These are phyloP conservation scores for Trematomus bernacchii DNA, from an alignment of 2,797 vertebrate species.

Conservation along the genomic window DNA sequence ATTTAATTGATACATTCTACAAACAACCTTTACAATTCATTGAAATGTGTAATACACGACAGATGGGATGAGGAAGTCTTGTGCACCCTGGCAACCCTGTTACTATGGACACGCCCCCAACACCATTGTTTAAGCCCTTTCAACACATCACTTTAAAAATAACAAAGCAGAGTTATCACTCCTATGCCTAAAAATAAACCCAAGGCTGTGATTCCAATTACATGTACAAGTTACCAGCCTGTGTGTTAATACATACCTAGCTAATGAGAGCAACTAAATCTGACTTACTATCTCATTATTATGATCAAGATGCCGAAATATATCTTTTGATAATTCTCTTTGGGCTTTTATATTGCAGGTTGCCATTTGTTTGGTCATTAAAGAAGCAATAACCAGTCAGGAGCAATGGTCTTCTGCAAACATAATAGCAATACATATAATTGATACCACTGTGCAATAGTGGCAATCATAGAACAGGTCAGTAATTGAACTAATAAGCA, in stretches of 20 bases:
- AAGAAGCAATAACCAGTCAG: not conserved
- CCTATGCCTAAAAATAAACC: not conserved
- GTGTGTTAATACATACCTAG: not conserved
- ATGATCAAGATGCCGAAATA: slow-evolving; percentile 5
- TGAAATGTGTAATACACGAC: no score
- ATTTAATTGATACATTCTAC: not conserved
- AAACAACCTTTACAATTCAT: not conserved
- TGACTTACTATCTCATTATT: no score
- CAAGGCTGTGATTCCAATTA: not conserved
- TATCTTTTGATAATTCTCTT: not conserved
- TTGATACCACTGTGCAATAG: not conserved
- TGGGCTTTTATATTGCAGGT: not conserved
- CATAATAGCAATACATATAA: not conserved
- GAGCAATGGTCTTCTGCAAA: not conserved
- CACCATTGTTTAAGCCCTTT: not conserved
- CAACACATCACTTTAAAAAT: not conserved
- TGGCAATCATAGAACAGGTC: slow-evolving; percentile 1
- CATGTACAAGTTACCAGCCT: not conserved
- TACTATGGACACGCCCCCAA: not conserved
- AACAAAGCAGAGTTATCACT: not conserved
- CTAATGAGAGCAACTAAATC: not conserved
- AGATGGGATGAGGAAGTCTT: not conserved
- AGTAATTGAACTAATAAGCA: slow-evolving; percentile 26
- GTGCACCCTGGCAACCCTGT: not conserved
- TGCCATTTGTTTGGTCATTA: not conserved